A percentile compares a stretch with the other conserved stretches of the same genome.
Conservation (phyloP, 2,113 vertebrate species). For the Malurus alboscapulatus region DNA sequence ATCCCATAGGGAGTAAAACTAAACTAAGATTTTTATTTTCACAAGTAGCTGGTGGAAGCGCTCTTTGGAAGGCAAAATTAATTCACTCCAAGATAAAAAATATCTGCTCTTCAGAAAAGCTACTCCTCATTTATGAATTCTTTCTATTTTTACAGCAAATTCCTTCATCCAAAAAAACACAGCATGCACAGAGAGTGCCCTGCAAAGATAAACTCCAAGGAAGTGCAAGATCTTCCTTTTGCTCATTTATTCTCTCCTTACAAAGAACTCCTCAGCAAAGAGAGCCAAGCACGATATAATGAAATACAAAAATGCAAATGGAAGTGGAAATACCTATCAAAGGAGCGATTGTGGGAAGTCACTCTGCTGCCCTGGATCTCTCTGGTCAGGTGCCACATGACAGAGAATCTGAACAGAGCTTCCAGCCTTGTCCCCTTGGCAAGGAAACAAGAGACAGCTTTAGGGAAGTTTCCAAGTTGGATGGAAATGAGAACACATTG, state of each 20-base stretch:
- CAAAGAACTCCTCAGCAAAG: background rate
- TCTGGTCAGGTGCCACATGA: constrained; percentile 96
- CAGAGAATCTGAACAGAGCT: constrained; percentile 90
- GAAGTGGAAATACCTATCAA: constrained; percentile 85
- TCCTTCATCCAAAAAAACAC: background rate
- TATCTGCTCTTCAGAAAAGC: background rate
- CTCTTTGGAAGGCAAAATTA: background rate
- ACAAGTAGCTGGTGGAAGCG: background rate
- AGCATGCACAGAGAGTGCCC: background rate
- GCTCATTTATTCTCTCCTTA: background rate
- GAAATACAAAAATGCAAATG: background rate
- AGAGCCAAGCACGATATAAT: background rate
- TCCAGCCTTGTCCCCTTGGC: constrained; percentile 86
- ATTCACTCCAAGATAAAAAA: background rate
- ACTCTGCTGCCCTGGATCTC: constrained; percentile 89
- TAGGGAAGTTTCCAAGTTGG: background rate
- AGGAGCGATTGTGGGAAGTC: constrained; percentile 88
- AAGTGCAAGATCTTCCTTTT: background rate
- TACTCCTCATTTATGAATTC: background rate
- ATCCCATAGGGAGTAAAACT: background rate
- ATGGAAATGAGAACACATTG: background rate
- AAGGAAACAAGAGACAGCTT: background rate
- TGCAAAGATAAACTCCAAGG: background rate
- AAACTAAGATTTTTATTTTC: background rate
- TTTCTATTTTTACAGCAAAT: background rate